These are phyloP conservation scores for Sylvia borin DNA, from an alignment of 2,797 vertebrate species.

Conservation along the genomic window DNA sequence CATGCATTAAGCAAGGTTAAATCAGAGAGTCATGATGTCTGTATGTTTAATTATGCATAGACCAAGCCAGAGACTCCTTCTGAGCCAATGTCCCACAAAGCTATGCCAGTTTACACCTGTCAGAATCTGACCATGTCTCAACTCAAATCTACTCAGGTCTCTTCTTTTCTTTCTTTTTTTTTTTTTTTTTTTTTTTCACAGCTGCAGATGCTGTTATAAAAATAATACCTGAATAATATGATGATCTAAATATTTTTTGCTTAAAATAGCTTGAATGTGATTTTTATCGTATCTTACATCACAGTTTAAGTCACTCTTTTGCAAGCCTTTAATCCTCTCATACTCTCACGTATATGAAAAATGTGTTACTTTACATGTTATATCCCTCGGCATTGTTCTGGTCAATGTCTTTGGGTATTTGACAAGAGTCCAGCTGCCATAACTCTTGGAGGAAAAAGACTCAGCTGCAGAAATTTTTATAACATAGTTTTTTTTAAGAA, in stretches of 20 bases:
- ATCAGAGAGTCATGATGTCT: constrained; percentile 38
- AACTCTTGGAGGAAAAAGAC: background rate
- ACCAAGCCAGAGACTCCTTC: background rate
- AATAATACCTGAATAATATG: background rate
- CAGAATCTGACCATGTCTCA: background rate
- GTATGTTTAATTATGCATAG: constrained; percentile 34
- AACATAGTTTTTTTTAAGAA: background rate
- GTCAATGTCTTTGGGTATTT: background rate
- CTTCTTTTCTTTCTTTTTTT: rapidly evolving
- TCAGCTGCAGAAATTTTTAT: background rate
- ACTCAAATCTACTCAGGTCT: background rate
- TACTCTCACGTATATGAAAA: background rate
- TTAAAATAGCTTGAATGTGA: background rate
- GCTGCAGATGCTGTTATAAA: background rate
- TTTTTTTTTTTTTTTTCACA: background rate
- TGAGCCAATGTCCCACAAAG: background rate
- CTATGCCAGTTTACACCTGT: constrained; percentile 2
- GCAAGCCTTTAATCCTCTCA: background rate
- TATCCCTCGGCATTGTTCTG: background rate
- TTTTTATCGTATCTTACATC: background rate
- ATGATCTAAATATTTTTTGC: background rate
- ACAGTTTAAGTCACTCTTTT: background rate
- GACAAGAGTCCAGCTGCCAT: background rate
- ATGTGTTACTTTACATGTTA: background rate
- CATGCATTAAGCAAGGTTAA: constrained; percentile 51